Base-by-base conservation (phyloP, 2,888 invertebrate genomes). In the Sphinx pinastri region DNA sequence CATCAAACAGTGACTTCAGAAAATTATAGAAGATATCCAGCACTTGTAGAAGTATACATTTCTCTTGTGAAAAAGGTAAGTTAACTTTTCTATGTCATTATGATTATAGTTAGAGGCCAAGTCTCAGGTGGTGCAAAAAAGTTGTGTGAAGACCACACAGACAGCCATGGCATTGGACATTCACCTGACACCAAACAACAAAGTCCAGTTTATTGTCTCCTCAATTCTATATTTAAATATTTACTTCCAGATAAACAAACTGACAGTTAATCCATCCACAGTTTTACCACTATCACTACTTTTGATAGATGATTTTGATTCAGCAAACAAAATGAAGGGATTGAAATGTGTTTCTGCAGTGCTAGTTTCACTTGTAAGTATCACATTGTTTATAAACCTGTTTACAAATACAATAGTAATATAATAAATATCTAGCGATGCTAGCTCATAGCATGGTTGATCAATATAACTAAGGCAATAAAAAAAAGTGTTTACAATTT, bases 21-120 rank as follows among this genome's bases (percentile, higher is more conserved):
- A 54, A 81, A 88, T 73, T 89, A 89, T 60, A 92, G 90, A 72
- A 88, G 83, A 71, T 89, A 89, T 79, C 93, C 93, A 31, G 84
- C 84, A 4, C 84, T 88, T 67, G 79, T 92, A 73, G 87, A 90
- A 76, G 88, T 88, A 0, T 93, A 92, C 74, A 85, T 79, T 73
- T 73, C 75, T 47, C 71, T 93, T 16, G 71, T 89, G 13, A 76
- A 79, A 38, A 77, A 89, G 77, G 58, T 89, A 38, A 82, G 84
- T 80, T 92, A 90, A 82, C 69, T 74, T 8, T 38, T 2, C 38
- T 5, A 8, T 38, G 38, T 73, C 38, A 38, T 14, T 38, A 59
- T 57, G n/a, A n/a, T n/a, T 2, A 25, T 25, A 25, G 25, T 25
- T 25, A 25, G 2, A 25, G 25, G 25, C 25, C 25, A 25, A 25